Evolutionary conservation across 2,888 invertebrate species (phyloP), one percentile per base, ranked within the genome.

Genomic region (Blastobasis adustella): DNA sequence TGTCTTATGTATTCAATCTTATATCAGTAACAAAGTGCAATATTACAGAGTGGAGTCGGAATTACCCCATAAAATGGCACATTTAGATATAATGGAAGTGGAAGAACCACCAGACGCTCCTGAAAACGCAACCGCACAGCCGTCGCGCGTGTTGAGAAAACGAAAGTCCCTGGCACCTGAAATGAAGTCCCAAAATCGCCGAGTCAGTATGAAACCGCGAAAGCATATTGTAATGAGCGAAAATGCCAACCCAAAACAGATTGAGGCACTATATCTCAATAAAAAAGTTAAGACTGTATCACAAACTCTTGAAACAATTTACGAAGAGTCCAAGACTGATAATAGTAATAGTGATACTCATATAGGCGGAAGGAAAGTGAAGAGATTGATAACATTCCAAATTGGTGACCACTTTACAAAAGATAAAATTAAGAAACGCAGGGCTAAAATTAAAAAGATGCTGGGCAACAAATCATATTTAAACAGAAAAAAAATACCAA

Each of bases 271-370:
- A 58, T 91, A 91, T 67, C 78, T 90, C 43, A 90, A 91, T 61
- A 91, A 90, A 67, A 90, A 78, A 65, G 76, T 90, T 0, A 90
- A 90, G 64, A 78, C 81, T 46, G 58, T 80, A 43, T 79, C 90
- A 49, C 90, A 90, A 62, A 89, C 85, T 53, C 76, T 92, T 61
- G 92, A 92, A 74, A 92, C 92, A 3, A 92, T 92, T 65, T 91
- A 89, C 65, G 92, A 92, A 75, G 92, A 92, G 59, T 88, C 90
- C n/a, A 90, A 87, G 62, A 76, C 81, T 55, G 80, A 74, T 46
- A 78, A 63, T 54, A 76, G 69, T 58, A 84, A 85, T 48, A 71
- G 81, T 39, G 73, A 80, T 47, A 71, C 76, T n/a, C 70, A 79
- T 5, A 89, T 91, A 62, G 88, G 91, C 45, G 84, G 82, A 1